These are phyloP conservation scores for Eulemur albifrons DNA, from an alignment of 2,797 vertebrate genomes.

Conservation along the genomic window DNA sequence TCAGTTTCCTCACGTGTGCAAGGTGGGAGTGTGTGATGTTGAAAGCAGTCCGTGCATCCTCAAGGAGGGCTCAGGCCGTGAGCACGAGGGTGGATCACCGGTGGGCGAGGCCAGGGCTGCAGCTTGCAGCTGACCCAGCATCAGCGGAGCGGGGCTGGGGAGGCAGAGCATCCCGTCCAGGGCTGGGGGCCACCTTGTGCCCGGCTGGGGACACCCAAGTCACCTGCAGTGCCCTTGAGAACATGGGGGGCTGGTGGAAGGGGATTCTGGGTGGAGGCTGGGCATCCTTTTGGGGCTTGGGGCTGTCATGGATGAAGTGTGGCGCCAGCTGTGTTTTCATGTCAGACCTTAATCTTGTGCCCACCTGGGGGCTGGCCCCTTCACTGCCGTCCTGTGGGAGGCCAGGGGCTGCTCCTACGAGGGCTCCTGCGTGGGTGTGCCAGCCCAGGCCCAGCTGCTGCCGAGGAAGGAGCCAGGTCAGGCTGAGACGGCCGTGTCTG, in stretches of 20 bases:
- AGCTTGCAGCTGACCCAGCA: background rate
- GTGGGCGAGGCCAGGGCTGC: background rate
- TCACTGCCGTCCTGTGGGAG: fast-evolving
- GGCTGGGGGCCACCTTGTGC: background rate
- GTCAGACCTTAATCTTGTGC: background rate
- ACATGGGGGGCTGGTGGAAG: fast-evolving
- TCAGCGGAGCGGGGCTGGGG: background rate
- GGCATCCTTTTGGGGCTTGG: background rate
- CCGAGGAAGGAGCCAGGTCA: background rate
- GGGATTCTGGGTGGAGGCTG: fast-evolving
- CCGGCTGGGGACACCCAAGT: background rate
- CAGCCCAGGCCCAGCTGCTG: fast-evolving
- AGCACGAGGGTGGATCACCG: background rate
- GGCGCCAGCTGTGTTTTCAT: fast-evolving
- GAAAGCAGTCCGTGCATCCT: background rate
- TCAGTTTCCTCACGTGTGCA: background rate
- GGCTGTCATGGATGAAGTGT: fast-evolving
- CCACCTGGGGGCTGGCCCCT: fast-evolving
- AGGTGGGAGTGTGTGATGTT: fast-evolving
- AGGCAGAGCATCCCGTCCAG: fast-evolving
- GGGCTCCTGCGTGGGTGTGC: background rate
- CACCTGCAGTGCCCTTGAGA: fast-evolving
- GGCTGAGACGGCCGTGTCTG: fast-evolving
- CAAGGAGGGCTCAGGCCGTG: background rate
- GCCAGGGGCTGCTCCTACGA: fast-evolving